A percentile compares a stretch with the other conserved stretches of the same genome.
phyloP scores from a whole-genome alignment of 2,113 vertebrate species.

The Stomatorhinus ivindoensis region DNA sequence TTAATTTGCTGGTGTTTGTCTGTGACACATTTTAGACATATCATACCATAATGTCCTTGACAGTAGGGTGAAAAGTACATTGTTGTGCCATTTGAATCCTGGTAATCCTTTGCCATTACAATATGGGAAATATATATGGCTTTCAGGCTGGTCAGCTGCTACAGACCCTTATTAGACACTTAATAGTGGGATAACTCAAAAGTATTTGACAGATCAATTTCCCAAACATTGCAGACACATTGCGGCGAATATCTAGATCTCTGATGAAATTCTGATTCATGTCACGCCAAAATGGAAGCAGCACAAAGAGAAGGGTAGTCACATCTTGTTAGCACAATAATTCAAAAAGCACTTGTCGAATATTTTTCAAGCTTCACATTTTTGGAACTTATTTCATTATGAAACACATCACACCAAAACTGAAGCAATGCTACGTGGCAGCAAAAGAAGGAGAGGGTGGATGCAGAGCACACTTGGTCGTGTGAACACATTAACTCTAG shows the following conservation, averaged over 20 bases:
- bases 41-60: not conserved
- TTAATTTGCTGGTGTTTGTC: not conserved
- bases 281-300: not conserved
- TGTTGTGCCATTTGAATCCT: not conserved
- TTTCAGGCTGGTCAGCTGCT: not conserved
- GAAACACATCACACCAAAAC: not conserved
- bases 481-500: not conserved
- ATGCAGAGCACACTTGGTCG: not conserved
- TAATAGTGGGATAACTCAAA: not conserved
- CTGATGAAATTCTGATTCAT: not conserved
- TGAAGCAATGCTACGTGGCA: not conserved
- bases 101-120: not conserved
- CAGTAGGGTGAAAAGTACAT: not conserved
- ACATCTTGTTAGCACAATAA: not conserved
- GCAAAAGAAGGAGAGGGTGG: not conserved
- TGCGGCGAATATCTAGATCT: not conserved
- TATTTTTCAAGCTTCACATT: not conserved
- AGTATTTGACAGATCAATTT: not conserved
- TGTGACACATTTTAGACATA: not conserved
- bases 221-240: not conserved
- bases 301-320: not conserved
- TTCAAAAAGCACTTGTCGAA: not conserved
- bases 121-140: not conserved
- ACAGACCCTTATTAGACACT: not conserved
- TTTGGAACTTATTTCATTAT: not conserved